Conservation (phyloP, 2,113 vertebrate genomes). For the Sander lucioperca region DNA sequence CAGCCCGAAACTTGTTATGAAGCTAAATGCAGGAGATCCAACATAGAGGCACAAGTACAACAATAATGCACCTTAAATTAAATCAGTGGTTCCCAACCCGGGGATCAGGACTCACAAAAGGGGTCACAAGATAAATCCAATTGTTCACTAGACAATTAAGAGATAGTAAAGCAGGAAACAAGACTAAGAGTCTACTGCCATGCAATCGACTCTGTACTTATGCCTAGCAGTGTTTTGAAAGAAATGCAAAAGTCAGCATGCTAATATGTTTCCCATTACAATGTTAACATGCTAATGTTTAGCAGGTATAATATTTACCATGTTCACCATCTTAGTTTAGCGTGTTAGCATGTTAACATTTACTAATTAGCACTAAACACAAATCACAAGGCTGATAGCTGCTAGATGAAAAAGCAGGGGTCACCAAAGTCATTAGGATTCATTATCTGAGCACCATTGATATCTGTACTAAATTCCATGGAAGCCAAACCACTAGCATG, state of each 20-base stretch:
- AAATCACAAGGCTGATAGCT: no score
- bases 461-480: neutral
- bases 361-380: no score
- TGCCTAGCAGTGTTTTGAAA: no score
- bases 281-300: neutral
- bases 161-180: constrained; percentile 5
- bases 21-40: neutral
- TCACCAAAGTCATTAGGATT: neutral
- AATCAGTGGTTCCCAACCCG: neutral
- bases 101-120: neutral
- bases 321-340: neutral
- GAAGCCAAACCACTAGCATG: neutral
- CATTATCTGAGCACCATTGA: neutral
- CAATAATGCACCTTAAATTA: neutral
- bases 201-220: neutral
- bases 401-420: no score
- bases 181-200: neutral
- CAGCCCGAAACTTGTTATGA: neutral
- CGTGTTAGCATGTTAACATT: neutral
- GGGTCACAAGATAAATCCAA: neutral
- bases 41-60: neutral
- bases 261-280: no score
- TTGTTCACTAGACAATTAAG: neutral
- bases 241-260: no score
- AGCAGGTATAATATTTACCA: neutral